phyloP scores from a whole-genome alignment of 1,140 invertebrate species.

The Pachyrhynchus sulphureomaculatus region DNA sequence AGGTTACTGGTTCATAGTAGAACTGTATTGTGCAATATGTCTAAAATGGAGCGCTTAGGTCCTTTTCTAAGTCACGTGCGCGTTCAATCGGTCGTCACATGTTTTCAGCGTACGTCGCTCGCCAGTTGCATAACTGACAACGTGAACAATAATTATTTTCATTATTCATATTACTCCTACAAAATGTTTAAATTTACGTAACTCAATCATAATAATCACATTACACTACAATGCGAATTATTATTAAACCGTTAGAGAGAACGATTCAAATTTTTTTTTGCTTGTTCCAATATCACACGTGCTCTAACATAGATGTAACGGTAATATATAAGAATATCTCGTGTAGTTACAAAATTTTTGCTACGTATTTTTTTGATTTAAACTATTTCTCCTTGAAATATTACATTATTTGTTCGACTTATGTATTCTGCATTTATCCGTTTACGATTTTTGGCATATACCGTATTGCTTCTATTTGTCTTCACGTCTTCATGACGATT shows the following conservation, averaged over 20 bases:
- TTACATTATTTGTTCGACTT: no score
- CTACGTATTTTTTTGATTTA: no score
- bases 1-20: no score
- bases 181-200: conserved; percentile 34
- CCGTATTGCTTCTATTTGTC: no score
- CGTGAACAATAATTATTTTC: conserved; percentile 36
- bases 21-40: no score
- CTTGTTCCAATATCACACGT: conserved; percentile 4
- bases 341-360: no score
- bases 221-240: conserved; percentile 21
- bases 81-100: conserved; percentile 12
- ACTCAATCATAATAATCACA: conserved; percentile 15
- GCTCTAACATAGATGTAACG: conserved; percentile 3
- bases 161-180: conserved; percentile 29
- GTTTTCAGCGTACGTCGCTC: conserved; percentile 31
- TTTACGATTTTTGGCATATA: no score
- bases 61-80: conserved; percentile 10
- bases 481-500: no score
- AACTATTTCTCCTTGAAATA: no score
- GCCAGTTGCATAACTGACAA: conserved; percentile 28
- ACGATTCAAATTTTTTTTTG: conserved; percentile 2
- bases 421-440: no score
- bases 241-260: conserved; percentile 11
- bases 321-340: not conserved
- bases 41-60: no score